Base-by-base conservation (phyloP, 2,888 invertebrate genomes). In the Amaurobius ferox region DNA sequence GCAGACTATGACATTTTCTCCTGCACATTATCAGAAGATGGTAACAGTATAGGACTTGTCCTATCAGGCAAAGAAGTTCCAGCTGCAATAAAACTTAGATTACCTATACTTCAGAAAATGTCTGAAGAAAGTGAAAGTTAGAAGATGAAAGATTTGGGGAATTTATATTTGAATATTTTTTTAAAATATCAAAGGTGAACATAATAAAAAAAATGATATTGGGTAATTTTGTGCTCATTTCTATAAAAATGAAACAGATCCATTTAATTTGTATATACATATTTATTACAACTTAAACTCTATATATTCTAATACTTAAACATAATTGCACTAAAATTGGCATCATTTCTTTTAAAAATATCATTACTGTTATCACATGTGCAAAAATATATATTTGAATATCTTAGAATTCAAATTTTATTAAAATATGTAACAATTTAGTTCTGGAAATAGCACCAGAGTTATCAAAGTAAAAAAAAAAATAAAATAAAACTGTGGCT, bases 1-100 rank as follows among this genome's bases (percentile, higher is more conserved):
- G 95, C 96, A 0, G 94, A 94, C 61, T 93, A 93, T 66, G 93
- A 94, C 86, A 94, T 96, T 89, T 94, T 94, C 35, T 94, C 95
- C 0, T 95, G 95, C 91, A 95, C 96, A 90, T 93, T 96, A 55
- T 93, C 95, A 11, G 93, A 94, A 16, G 95, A 95, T 72, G 96
- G 96, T 0, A 93, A 93, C 35, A 93, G 93, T 72, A 93, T 96
- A 0, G 94, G 95, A 0, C 91, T 96, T 74, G 94, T 95, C 0
- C 90, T 95, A 48, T 94, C 94, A 88, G 94, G 94, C n/a, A 78
- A 83, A 40, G 81, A 74, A n/a, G 16, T 35, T 9, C 83, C 83
- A 9, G 71, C 48, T 2, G 28, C 80, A 0, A 28, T 44, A 9
- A 40, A 23, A 23, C 23, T 55, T 16, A 1, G 55, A 23, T 3